Base-by-base conservation (phyloP, 2,797 vertebrate genomes). In the Brachyalestes nurse region DNA sequence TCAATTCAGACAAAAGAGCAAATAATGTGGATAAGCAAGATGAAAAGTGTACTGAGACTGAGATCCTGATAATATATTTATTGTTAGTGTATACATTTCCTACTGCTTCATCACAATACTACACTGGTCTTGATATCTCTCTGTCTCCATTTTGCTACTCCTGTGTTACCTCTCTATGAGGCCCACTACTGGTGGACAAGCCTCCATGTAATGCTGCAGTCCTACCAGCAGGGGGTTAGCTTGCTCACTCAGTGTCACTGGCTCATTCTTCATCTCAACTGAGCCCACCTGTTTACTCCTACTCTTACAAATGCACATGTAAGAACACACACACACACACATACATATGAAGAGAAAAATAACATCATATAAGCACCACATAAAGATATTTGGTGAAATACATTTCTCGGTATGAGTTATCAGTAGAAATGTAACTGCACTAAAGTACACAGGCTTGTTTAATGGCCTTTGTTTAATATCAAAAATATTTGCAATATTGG, bases 151-250 rank as follows among this genome's bases (percentile, higher is more conserved):
- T 91, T 88, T 88, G 85, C 88, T 67, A 25, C 19, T 60, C 42
- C 21, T 47, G 53, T 76, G 78, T 84, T 94, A 95, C 95, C 93
- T 95, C 78, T 78, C 70, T 21, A 90, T 84, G 84, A 90, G 77
- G 82, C 82, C 83, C 88, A 90, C 80, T 75, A 85, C 66, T 16
- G 88, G 87, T 82, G 25, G 79, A 88, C 88, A 84, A 84, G 85
- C 83, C 77, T 94, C 91, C 83, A 78, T 91, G 90, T 91, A 91
- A 85, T 92, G 87, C 83, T 91, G 89, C 87, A 88, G 87, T 45
- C 88, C 91, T 49, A 58, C 90, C 91, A 94, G 91, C 88, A 95
- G 91, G 85, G 93, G 91, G 89, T 91, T 92, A 88, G 85, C 77
- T 79, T 84, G 70, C 70, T 79, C 80, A 81, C 55, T 66, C 72